Evolutionary conservation across 92 coral and sea anemone genomes (phyloP).

Genomic region (Palythoa grandiflora): DNA sequence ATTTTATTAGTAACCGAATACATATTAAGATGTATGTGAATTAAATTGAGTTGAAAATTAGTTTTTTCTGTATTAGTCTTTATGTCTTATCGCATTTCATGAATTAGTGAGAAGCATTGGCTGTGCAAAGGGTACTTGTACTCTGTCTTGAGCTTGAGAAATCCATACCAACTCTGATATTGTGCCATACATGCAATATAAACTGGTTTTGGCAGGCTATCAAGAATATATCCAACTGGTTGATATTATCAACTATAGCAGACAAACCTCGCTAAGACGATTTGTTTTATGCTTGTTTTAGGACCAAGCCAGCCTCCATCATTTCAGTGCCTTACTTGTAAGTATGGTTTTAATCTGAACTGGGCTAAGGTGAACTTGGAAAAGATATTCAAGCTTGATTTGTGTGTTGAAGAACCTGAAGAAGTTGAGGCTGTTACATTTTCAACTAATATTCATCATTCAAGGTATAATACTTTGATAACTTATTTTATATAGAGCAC

Average conservation of each 20-base stretch:
- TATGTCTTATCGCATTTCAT: too few relatives aligned
- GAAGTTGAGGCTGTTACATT: constrained; percentile 3
- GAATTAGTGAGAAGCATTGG: too few relatives aligned
- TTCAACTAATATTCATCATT: neutral
- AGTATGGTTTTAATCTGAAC: constrained; percentile 96
- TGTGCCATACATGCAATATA: too few relatives aligned
- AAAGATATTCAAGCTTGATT: constrained; percentile 77
- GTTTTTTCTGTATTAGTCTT: too few relatives aligned
- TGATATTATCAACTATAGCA: neutral
- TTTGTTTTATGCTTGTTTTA: neutral
- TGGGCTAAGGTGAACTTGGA: constrained; percentile 97
- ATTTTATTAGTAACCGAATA: too few relatives aligned
- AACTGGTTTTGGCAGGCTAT: neutral
- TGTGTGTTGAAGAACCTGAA: constrained; percentile 25
- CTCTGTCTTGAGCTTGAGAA: too few relatives aligned
- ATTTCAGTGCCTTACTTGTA: constrained; percentile 92
- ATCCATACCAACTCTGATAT: too few relatives aligned
- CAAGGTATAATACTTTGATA: constrained; percentile 13
- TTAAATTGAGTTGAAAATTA: too few relatives aligned
- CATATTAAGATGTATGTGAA: too few relatives aligned
- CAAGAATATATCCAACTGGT: neutral
- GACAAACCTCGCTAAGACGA: neutral
- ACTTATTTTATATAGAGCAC: neutral
- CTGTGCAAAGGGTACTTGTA: too few relatives aligned
- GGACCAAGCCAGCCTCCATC: constrained; percentile 97